Evolutionary conservation across 2,797 vertebrate species (phyloP).

Genomic region (Sebastes goodei): DNA sequence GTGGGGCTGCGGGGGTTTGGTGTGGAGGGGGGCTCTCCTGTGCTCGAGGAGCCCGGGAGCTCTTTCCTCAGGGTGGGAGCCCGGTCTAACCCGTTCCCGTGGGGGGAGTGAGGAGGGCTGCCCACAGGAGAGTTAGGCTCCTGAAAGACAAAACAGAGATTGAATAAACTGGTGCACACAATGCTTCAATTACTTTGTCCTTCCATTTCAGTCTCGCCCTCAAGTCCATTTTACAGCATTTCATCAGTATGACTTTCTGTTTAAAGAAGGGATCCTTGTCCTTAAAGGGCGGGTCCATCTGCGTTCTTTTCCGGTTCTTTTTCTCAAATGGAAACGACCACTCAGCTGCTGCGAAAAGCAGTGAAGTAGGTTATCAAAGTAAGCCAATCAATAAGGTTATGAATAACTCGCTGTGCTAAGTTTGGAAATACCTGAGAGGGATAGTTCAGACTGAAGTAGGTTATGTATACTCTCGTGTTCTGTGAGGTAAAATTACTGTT

Average conservation of each 20-base stretch:
- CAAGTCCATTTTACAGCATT: not conserved
- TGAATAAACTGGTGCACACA: not conserved
- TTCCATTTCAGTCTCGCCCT: not conserved
- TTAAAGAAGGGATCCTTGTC: too few relatives aligned
- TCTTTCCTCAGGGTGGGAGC: conserved; percentile 77
- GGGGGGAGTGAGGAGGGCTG: conserved; percentile 80
- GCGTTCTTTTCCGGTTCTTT: too few relatives aligned
- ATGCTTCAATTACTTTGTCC: not conserved
- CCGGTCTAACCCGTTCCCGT: conserved; percentile 83
- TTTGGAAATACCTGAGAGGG: too few relatives aligned
- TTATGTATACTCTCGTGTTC: too few relatives aligned
- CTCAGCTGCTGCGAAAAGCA: too few relatives aligned
- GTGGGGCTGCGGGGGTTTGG: conserved; percentile 81
- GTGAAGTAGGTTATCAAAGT: too few relatives aligned
- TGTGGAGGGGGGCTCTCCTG: conserved; percentile 78
- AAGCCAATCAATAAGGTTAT: too few relatives aligned
- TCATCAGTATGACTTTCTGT: not conserved
- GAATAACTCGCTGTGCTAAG: too few relatives aligned
- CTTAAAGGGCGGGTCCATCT: too few relatives aligned
- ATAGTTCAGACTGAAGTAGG: too few relatives aligned
- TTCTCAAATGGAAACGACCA: too few relatives aligned
- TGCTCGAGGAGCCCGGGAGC: conserved; percentile 81
- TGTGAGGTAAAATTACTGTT: too few relatives aligned
- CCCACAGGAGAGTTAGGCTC: conserved; percentile 86
- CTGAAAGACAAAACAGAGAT: conserved; percentile 67